These are phyloP conservation scores for Volucella inflata DNA, from an alignment of 2,888 invertebrate species.

Conservation along the genomic window DNA sequence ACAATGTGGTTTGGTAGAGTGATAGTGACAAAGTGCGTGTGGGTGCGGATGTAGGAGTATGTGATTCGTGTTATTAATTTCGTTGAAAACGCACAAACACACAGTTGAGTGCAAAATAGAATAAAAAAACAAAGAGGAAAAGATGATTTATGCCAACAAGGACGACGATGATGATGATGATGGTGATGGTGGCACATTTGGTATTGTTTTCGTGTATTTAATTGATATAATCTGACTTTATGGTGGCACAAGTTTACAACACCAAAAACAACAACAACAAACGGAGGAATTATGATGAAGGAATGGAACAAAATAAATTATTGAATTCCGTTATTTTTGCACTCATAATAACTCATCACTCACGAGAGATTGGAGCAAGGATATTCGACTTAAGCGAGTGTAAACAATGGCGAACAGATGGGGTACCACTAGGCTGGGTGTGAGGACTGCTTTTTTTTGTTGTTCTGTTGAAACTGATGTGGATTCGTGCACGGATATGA, in stretches of 20 bases:
- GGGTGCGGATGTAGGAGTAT: conserved; percentile 27
- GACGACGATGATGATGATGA: conserved; percentile 17
- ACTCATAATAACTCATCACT: conserved; percentile 1
- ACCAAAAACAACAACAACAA: no score
- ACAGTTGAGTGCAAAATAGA: conserved; percentile 48
- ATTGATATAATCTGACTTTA: conserved; percentile 58
- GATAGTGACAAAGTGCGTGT: conserved; percentile 18
- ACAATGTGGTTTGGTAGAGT: conserved; percentile 17
- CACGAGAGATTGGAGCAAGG: neutral
- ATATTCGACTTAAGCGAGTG: conserved; percentile 2
- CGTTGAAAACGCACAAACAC: conserved; percentile 43
- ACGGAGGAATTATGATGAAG: no score
- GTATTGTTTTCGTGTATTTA: conserved; percentile 46
- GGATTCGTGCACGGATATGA: neutral
- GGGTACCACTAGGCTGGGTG: neutral
- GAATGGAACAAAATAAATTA: conserved; percentile 11
- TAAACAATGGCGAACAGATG: conserved; percentile 22
- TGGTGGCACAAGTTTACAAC: conserved; percentile 25
- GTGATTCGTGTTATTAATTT: conserved; percentile 53
- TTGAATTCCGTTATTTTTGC: conserved; percentile 13
- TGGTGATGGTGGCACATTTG: conserved; percentile 54
- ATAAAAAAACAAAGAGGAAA: conserved; percentile 58
- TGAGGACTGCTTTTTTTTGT: neutral
- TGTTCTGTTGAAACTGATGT: neutral
- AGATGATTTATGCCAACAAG: conserved; percentile 43